Percentiles rank a stretch among this genome's conserved stretches.
Conservation (phyloP, 2,888 invertebrate genomes). For the Ormia ochracea region DNA sequence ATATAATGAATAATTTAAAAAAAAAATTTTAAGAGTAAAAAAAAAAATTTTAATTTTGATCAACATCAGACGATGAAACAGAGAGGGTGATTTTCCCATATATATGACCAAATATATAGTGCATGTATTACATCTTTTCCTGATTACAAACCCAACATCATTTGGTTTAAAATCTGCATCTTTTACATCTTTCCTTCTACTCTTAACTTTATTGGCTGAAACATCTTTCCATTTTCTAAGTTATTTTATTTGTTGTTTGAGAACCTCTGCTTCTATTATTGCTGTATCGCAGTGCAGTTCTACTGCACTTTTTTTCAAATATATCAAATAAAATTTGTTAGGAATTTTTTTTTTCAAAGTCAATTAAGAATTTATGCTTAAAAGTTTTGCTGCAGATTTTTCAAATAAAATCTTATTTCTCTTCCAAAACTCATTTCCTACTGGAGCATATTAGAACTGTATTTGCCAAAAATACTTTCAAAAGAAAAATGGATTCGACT, state of each 20-base stretch:
- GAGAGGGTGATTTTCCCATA: no score
- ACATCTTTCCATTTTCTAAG: not conserved
- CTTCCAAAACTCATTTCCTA: no score
- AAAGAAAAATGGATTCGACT: not conserved
- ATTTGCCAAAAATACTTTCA: not conserved
- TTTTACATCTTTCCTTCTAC: no score
- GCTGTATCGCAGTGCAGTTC: not conserved
- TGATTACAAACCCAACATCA: no score
- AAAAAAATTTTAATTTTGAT: no score
- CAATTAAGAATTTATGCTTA: conserved; percentile 38
- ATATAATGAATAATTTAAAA: no score
- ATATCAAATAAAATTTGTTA: conserved; percentile 26
- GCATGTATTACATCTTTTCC: no score
- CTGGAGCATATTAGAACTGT: not conserved
- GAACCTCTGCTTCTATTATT: conserved; percentile 12
- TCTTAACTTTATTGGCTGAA: not conserved
- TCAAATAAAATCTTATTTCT: conserved; percentile 3
- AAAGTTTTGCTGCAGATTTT: conserved; percentile 29
- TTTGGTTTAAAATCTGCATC: no score
- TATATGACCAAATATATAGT: no score
- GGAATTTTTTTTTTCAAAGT: conserved; percentile 15
- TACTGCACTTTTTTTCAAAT: not conserved
- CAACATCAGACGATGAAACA: no score
- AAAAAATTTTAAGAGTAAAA: no score
- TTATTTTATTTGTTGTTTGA: not conserved